Percentiles rank a stretch among this genome's conserved stretches.
These are phyloP conservation scores for Orthosia incerta DNA, from an alignment of 2,888 invertebrate species.

Conservation along the genomic window DNA sequence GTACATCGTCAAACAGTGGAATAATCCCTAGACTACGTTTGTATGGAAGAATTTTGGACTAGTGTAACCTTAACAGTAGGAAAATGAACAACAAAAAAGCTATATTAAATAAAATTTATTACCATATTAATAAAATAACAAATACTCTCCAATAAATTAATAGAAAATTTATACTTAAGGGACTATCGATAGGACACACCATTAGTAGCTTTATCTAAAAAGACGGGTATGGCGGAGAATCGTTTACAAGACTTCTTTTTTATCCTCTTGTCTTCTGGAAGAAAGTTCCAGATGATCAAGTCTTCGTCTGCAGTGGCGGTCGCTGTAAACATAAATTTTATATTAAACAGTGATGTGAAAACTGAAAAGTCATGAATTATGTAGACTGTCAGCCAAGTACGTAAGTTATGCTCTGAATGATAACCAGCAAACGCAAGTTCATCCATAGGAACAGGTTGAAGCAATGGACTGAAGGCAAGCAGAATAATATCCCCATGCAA, in stretches of 20 bases:
- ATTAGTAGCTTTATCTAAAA: constrained; percentile 74
- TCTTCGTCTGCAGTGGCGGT: constrained; percentile 87
- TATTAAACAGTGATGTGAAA: too few relatives aligned
- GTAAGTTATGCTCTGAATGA: too few relatives aligned
- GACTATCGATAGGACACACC: constrained; percentile 76
- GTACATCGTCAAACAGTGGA: too few relatives aligned
- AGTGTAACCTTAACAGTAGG: too few relatives aligned
- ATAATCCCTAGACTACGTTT: too few relatives aligned
- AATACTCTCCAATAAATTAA: constrained; percentile 44
- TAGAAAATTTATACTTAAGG: constrained; percentile 4
- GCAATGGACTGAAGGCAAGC: too few relatives aligned
- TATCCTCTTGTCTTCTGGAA: constrained; percentile 80
- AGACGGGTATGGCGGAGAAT: constrained; percentile 80
- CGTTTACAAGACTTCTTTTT: constrained; percentile 68
- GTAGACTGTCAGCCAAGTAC: too few relatives aligned
- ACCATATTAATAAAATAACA: constrained; percentile 50
- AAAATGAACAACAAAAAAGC: neutral
- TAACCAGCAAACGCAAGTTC: too few relatives aligned
- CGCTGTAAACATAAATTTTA: constrained; percentile 69
- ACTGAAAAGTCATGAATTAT: too few relatives aligned
- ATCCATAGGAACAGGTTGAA: too few relatives aligned
- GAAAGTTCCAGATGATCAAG: constrained; percentile 88
- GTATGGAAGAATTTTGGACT: too few relatives aligned
- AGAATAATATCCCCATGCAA: too few relatives aligned
- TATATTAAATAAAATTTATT: constrained; percentile 59